A percentile compares a stretch with the other conserved stretches of the same genome.
Evolutionary conservation across 2,888 invertebrate species (phyloP).

Genomic region (Cerastis rubricosa): DNA sequence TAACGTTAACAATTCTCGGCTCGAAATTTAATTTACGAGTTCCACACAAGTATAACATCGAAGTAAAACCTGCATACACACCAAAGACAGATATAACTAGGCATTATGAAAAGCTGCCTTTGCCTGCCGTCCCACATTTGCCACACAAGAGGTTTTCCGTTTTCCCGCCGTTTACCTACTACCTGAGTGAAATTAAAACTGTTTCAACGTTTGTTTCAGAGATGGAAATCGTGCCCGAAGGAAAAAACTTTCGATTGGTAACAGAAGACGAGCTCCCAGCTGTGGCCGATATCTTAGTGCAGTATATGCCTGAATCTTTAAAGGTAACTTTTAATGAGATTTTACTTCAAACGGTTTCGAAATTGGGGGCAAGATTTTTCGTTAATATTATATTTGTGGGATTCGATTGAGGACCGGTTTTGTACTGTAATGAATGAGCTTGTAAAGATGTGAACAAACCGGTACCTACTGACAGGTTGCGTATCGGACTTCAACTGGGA

Average conservation of each 20-base stretch:
- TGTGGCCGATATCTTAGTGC: conserved; percentile 94
- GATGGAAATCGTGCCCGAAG: conserved; percentile 96
- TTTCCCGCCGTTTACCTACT: conserved; percentile 30
- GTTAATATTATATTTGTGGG: conserved; percentile 14
- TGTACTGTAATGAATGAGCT: not conserved
- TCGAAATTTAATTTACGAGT: not conserved
- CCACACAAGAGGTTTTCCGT: conserved; percentile 26
- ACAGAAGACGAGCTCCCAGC: conserved; percentile 96
- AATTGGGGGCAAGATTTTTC: conserved; percentile 9
- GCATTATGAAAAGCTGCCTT: conserved; percentile 30
- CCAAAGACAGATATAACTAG: not conserved
- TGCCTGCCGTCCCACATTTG: conserved; percentile 28
- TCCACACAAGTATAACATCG: conserved; percentile 15
- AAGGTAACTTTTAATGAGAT: conserved; percentile 91
- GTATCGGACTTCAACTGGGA: not conserved
- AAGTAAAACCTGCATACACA: conserved; percentile 12
- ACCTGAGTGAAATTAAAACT: conserved; percentile 39
- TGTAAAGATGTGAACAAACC: not conserved
- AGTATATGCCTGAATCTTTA: conserved; percentile 96
- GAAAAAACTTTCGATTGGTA: conserved; percentile 96
- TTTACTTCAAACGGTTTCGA: conserved; percentile 26
- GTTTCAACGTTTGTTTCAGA: conserved; percentile 89
- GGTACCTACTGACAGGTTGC: not conserved
- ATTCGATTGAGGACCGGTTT: not conserved
- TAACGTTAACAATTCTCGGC: not conserved